Percentiles rank a stretch among this genome's conserved stretches.
Evolutionary conservation across 2,888 invertebrate genomes (phyloP).

Genomic region (Dendrolimus pini): DNA sequence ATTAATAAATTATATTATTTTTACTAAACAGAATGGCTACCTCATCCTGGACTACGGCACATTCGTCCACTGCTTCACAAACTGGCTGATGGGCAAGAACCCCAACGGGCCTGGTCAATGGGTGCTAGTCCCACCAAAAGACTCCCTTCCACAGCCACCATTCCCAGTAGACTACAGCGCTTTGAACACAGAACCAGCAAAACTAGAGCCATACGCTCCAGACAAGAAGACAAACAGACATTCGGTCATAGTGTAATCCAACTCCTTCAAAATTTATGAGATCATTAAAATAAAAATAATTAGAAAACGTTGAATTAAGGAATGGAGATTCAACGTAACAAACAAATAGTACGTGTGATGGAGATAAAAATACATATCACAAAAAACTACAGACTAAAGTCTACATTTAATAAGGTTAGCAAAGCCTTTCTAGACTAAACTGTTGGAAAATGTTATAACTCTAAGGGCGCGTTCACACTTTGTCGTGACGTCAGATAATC

Average conservation of each 20-base stretch:
- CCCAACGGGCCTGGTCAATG: conserved; percentile 87
- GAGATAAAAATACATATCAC: too few relatives aligned
- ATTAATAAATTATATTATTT: conserved; percentile 2
- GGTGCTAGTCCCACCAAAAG: conserved; percentile 80
- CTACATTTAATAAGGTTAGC: too few relatives aligned
- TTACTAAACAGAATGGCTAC: conserved; percentile 79
- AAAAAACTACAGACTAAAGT: too few relatives aligned
- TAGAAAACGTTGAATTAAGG: too few relatives aligned
- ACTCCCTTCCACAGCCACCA: conserved; percentile 70
- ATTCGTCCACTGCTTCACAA: conserved; percentile 84
- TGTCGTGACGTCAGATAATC: too few relatives aligned
- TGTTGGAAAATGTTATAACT: too few relatives aligned
- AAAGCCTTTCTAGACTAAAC: too few relatives aligned
- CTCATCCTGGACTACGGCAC: conserved; percentile 80
- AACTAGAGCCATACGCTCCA: conserved; percentile 82
- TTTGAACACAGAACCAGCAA: conserved; percentile 81
- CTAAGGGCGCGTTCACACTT: too few relatives aligned
- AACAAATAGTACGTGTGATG: too few relatives aligned
- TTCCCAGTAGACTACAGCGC: conserved; percentile 88
- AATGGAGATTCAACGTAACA: too few relatives aligned
- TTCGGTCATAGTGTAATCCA: conserved; percentile 77
- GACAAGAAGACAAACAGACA: conserved; percentile 82
- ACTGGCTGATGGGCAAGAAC: conserved; percentile 84
- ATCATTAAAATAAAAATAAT: too few relatives aligned
- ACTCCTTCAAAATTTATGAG: too few relatives aligned